Conservation (phyloP, 2,888 invertebrate genomes). For the Aphrophora alni region DNA sequence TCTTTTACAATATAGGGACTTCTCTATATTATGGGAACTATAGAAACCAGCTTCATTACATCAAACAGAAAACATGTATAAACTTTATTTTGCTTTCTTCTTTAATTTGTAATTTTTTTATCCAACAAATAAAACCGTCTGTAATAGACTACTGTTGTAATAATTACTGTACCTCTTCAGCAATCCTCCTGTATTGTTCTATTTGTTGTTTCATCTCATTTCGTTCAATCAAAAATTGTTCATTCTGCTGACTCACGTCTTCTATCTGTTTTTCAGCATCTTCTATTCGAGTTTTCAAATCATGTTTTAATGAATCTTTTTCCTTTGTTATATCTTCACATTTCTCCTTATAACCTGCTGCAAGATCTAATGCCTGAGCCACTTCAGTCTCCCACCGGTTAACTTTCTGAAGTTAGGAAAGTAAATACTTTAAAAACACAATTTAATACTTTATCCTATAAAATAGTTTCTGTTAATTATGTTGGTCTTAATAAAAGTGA, state of each 20-base stretch:
- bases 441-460: no score
- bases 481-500: neutral
- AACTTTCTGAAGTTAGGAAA: constrained; percentile 57
- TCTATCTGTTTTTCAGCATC: constrained; percentile 24
- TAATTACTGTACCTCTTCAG: constrained; percentile 61
- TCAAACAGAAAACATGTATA: no score
- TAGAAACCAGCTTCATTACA: no score
- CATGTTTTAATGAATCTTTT: constrained; percentile 17
- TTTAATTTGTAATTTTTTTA: no score
- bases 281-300: neutral
- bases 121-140: neutral
- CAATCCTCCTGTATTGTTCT: constrained; percentile 63
- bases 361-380: constrained; percentile 72
- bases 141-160: neutral
- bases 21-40: no score
- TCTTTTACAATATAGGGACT: no score
- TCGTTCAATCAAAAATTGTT: constrained; percentile 62
- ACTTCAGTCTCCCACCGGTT: constrained; percentile 73
- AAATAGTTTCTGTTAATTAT: no score
- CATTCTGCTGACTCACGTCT: constrained; percentile 28
- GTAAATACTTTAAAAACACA: no score
- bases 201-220: constrained; percentile 66
- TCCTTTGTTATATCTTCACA: constrained; percentile 61
- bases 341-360: constrained; percentile 72
- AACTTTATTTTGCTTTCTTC: no score